Evolutionary conservation across 2,888 invertebrate genomes (phyloP), one percentile per base, ranked within the genome.

Genomic region (Drosophila phalerata): DNA sequence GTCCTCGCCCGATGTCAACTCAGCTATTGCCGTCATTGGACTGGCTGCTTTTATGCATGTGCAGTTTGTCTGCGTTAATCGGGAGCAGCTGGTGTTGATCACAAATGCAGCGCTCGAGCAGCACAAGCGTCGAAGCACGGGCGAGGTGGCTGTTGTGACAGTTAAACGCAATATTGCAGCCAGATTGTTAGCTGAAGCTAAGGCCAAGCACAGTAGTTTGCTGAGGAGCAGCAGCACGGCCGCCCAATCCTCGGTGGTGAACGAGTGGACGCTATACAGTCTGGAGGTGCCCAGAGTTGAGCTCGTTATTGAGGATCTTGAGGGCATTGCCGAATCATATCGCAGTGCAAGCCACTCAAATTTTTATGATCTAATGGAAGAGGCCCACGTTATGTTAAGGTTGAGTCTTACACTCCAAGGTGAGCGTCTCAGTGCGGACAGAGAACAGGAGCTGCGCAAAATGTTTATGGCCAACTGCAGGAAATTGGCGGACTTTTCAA

Each of bases 241-340:
- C 19, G 79, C 78, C 5, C 70, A 79, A 0, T 78, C 83, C 6
- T 79, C 80, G 19, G 75, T 86, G 15, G 68, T 77, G 10, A 92
- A 90, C 13, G 93, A 93, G 63, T 96, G 96, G 95, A 96, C 96
- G 0, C 92, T 96, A n/a, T 96, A 97, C 90, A 95, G 95, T 28
- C 91, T 97, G 49, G 94, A 94, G 76, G 91, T 95, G 62, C 96
- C 96, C 0, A 93, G 93, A 22, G 93, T 95, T 10, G 94, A 94
- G 61, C 94, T 94, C 68, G 92, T 96, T 9, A 96, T 96, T 88
- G 94, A 94, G 62, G 96, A 96, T 88, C 95, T 96, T 81, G 94
- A 95, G 51, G 94, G 95, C 73, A 94, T 96, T 38, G 96, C 95
- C 0, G 94, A 94, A 67, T 94, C 94, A 45, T 95, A 95, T 88